Percentiles rank a stretch among this genome's conserved stretches.
phyloP scores from a whole-genome alignment of 1,140 invertebrate genomes.

The Stenopsyche tienmushanensis region DNA sequence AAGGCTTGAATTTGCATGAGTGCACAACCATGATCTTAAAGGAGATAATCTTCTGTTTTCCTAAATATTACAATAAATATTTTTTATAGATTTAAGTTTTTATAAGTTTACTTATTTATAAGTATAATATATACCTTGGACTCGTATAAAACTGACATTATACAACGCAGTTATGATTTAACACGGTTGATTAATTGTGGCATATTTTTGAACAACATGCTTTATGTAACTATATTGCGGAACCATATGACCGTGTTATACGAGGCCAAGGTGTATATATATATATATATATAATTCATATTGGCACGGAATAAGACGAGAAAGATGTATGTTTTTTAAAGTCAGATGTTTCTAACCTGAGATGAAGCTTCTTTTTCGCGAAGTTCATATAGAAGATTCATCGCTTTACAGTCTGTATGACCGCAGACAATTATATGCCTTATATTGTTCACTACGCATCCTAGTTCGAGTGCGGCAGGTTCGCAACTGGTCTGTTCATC shows the following conservation, averaged over 20 bases:
- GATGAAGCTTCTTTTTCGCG: slow-evolving; percentile 74
- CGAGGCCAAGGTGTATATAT: background rate
- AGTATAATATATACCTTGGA: background rate
- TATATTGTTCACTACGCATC: slow-evolving; percentile 91
- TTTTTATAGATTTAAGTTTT: background rate
- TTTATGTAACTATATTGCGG: background rate
- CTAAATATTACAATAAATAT: slow-evolving; percentile 50
- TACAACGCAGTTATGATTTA: too few relatives aligned
- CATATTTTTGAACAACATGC: too few relatives aligned
- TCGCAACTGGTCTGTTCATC: slow-evolving; percentile 89
- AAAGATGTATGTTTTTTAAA: background rate
- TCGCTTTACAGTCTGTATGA: slow-evolving; percentile 97
- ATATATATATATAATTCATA: background rate
- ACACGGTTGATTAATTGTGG: too few relatives aligned
- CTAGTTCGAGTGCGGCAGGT: slow-evolving; percentile 90
- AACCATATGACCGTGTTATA: background rate
- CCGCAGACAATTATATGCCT: slow-evolving; percentile 94
- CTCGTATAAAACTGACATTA: background rate
- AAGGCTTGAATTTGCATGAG: slow-evolving; percentile 79
- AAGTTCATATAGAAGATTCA: slow-evolving; percentile 87
- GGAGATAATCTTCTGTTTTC: slow-evolving; percentile 82
- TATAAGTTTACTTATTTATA: background rate
- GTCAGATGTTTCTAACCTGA: slow-evolving; percentile 57
- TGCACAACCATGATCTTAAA: slow-evolving; percentile 87
- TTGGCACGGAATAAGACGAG: background rate